These are phyloP conservation scores for Melanostoma scalare DNA, from an alignment of 2,888 invertebrate genomes.

Conservation along the genomic window DNA sequence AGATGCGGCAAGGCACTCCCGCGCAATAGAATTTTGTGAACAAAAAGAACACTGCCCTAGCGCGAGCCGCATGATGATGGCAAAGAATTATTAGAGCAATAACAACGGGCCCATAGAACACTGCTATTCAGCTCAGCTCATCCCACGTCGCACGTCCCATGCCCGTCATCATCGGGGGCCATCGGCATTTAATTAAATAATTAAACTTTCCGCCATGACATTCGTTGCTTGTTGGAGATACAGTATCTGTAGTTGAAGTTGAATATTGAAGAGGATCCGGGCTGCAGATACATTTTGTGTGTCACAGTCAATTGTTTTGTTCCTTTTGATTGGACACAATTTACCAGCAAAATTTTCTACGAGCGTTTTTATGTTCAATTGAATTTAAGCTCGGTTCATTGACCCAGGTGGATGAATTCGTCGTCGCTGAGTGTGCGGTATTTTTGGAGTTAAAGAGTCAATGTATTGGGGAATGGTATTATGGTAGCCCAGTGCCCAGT, in stretches of 20 bases:
- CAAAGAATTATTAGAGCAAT: slow-evolving; percentile 52
- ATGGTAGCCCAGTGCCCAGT: slow-evolving; percentile 52
- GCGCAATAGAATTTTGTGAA: slow-evolving; percentile 51
- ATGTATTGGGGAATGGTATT: slow-evolving; percentile 19
- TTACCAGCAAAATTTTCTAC: slow-evolving; percentile 62
- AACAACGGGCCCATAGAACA: slow-evolving; percentile 12
- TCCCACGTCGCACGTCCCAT: no score
- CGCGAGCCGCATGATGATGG: slow-evolving; percentile 19
- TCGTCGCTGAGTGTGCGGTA: slow-evolving; percentile 41
- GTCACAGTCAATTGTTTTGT: slow-evolving; percentile 73
- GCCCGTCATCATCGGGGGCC: slow-evolving; percentile 40
- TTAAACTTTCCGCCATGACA: slow-evolving; percentile 72
- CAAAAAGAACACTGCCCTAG: slow-evolving; percentile 4
- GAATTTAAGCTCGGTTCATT: slow-evolving; percentile 62
- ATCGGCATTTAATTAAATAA: slow-evolving; percentile 72
- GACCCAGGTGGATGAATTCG: slow-evolving; percentile 65
- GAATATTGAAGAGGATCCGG: slow-evolving; percentile 65
- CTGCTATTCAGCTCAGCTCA: background rate
- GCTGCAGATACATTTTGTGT: slow-evolving; percentile 47
- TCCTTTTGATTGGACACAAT: slow-evolving; percentile 72
- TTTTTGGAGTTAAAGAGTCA: slow-evolving; percentile 60
- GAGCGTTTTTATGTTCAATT: slow-evolving; percentile 37
- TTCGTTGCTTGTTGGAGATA: slow-evolving; percentile 28
- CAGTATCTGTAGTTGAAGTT: background rate
- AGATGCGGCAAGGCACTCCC: slow-evolving; percentile 56